phyloP scores from a whole-genome alignment of 2,888 invertebrate species.

The Limenitis camilla region DNA sequence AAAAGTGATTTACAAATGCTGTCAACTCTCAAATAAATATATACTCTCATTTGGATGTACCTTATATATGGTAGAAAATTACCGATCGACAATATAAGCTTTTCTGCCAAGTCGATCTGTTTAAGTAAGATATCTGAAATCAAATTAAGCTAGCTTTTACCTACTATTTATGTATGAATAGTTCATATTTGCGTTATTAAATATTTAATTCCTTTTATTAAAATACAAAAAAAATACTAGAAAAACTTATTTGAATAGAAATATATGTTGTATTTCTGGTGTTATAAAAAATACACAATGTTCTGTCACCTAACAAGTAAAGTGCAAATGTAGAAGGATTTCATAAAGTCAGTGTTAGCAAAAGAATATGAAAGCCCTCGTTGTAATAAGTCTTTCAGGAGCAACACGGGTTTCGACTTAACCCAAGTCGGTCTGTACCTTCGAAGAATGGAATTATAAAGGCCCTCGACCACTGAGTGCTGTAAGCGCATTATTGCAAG shows the following conservation, averaged over 20 bases:
- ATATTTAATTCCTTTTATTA: not conserved
- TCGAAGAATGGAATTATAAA: conserved; percentile 62
- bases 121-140: not conserved
- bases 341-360: conserved; percentile 14
- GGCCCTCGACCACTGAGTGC: conserved; percentile 51
- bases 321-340: conserved; percentile 15
- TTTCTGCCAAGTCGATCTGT: too few relatives aligned
- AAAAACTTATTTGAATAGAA: not conserved
- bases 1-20: conserved; percentile 46
- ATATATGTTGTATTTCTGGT: not conserved
- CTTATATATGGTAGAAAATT: not conserved
- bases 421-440: conserved; percentile 46
- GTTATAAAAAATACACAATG: not conserved
- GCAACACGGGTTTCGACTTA: conserved; percentile 66
- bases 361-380: conserved; percentile 36
- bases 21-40: conserved; percentile 33
- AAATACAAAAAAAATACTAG: not conserved
- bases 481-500: conserved; percentile 69
- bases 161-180: not conserved
- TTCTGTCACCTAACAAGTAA: conserved; percentile 8
- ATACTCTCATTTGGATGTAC: conserved; percentile 13
- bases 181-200: too few relatives aligned
- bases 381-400: conserved; percentile 28
- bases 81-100: too few relatives aligned
- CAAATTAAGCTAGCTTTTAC: not conserved